Base-by-base conservation (phyloP, 2,797 vertebrate genomes). In the Acipenser transmontanus region DNA sequence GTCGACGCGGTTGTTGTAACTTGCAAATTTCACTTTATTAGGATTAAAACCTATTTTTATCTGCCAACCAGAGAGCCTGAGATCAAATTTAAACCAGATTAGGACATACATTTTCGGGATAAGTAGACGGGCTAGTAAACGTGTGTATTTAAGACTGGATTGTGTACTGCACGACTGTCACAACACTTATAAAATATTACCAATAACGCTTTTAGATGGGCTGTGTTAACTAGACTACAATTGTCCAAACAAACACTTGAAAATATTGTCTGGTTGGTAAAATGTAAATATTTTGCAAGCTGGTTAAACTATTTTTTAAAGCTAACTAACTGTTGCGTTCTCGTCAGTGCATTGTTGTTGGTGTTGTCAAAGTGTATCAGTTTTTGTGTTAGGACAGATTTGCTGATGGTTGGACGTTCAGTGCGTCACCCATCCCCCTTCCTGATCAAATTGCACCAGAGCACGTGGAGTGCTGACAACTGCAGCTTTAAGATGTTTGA, bases 401-500 rank as follows among this genome's bases (percentile, higher is more conserved):
- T 65, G 72, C 74, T 60, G 74, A 69, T 73, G 2, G 64, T 66
- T 70, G 70, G 72, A 75, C 67, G 73, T 75, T 72, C 70, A 65
- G 61, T 50, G 68, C 20, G 70, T 59, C 49, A 74, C 77, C 81
- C 81, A 71, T 74, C 77, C 82, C 34, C 34, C 34, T 34, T 34
- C 34, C 34, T 34, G 34, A 34, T 34, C 34, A 34, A 34, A 34
- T 34, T 34, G 34, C 34, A 34, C 34, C 34, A 34, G 71, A 81
- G 78, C 84, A 89, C 87, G 87, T 90, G 87, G 84, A 34, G 34
- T 34, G 34, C 34, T 34, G 34, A 34, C 34, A 34, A 34, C 34
- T 34, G 34, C 34, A 34, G 34, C 34, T 34, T 34, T 34, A 34
- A 3, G 34, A 34, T 34, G 34, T 3, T 3, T 3, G 34, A 34